These are phyloP conservation scores for Andricus curvator DNA, from an alignment of 2,888 invertebrate genomes.

Conservation along the genomic window DNA sequence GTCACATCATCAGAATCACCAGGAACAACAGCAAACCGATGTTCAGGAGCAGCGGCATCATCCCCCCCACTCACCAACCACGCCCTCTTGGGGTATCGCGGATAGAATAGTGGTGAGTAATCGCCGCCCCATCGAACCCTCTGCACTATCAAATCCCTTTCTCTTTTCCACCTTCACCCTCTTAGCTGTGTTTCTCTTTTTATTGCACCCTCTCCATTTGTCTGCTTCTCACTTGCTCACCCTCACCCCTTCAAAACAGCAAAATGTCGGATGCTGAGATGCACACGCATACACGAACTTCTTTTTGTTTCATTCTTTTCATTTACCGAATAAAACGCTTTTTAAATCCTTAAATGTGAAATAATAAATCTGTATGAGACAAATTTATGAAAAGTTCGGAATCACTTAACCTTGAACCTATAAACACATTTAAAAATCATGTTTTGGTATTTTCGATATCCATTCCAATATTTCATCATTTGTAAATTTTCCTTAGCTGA, in stretches of 20 bases:
- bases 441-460: not conserved
- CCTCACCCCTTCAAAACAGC: conserved; percentile 5
- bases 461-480: not conserved
- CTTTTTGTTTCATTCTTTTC: not conserved
- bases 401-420: too few relatives aligned
- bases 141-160: conserved; percentile 12
- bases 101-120: conserved; percentile 64
- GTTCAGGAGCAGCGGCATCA: conserved; percentile 55
- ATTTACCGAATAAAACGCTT: not conserved
- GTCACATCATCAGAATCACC: conserved; percentile 31
- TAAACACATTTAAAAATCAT: too few relatives aligned
- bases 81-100: conserved; percentile 67
- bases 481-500: not conserved
- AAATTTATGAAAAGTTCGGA: not conserved
- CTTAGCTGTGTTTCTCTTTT: not conserved
- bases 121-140: conserved; percentile 42
- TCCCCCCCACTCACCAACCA: conserved; percentile 60
- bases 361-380: too few relatives aligned
- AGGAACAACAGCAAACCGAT: conserved; percentile 32
- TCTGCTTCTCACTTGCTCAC: conserved; percentile 1
- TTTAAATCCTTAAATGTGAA: too few relatives aligned
- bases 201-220: not conserved
- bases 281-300: not conserved
- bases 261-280: conserved; percentile 26
- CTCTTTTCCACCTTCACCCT: conserved; percentile 24